Evolutionary conservation across 2,888 invertebrate genomes (phyloP).

Genomic region (Omphaloscelis lunosa): DNA sequence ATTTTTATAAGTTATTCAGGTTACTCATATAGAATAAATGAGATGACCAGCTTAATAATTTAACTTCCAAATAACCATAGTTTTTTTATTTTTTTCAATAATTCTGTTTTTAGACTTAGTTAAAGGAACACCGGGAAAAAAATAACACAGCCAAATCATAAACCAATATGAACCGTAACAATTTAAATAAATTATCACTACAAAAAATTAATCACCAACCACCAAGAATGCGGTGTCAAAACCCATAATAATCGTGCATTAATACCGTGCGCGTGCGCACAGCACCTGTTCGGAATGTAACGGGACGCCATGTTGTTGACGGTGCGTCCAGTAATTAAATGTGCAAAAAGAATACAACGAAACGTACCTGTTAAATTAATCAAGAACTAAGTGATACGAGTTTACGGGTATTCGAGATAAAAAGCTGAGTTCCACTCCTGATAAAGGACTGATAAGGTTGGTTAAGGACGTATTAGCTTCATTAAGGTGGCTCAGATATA

Average conservation of each 20-base stretch:
- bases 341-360: slow-evolving; percentile 58
- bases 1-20: slow-evolving; percentile 26
- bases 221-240: slow-evolving; percentile 64
- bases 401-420: slow-evolving; percentile 46
- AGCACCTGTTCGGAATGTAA: slow-evolving; percentile 77
- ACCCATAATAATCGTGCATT: slow-evolving; percentile 61
- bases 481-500: slow-evolving; percentile 25
- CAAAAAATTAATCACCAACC: slow-evolving; percentile 47
- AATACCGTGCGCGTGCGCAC: slow-evolving; percentile 69
- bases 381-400: slow-evolving; percentile 62
- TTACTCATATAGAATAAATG: slow-evolving; percentile 13
- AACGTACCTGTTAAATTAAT: slow-evolving; percentile 72
- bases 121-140: background rate
- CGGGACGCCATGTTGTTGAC: slow-evolving; percentile 70
- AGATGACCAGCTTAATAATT: background rate
- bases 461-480: slow-evolving; percentile 14
- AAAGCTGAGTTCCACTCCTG: slow-evolving; percentile 27
- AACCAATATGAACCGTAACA: slow-evolving; percentile 16
- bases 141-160: background rate
- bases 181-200: slow-evolving; percentile 53
- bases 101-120: accelerated
- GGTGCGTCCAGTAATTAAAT: slow-evolving; percentile 61
- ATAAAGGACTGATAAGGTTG: slow-evolving; percentile 36
- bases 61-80: background rate
- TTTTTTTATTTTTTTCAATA: background rate